Evolutionary conservation across 2,113 vertebrate species (phyloP).

Genomic region (Chauna torquata): DNA sequence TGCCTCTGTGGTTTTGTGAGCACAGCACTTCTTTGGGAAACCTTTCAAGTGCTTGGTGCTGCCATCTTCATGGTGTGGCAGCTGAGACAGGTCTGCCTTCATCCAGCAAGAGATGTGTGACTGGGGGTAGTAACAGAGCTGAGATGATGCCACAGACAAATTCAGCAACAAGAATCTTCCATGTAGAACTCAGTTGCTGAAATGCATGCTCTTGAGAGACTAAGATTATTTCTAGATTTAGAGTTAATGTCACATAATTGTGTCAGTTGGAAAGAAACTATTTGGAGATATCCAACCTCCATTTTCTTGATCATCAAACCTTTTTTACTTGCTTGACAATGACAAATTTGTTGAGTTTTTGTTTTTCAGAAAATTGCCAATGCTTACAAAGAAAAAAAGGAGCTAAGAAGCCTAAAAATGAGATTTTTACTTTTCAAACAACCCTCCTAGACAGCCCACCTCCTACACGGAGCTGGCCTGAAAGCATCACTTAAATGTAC

Average conservation of each 20-base stretch:
- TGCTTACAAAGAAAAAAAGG: background rate
- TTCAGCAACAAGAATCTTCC: background rate
- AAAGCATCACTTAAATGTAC: background rate
- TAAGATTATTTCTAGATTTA: background rate
- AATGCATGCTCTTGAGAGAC: background rate
- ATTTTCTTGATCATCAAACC: background rate
- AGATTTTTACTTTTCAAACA: background rate
- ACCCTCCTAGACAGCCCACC: background rate
- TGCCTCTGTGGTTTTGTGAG: background rate
- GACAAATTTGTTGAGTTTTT: background rate
- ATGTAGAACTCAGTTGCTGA: background rate
- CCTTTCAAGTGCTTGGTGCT: background rate
- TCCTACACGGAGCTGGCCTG: background rate
- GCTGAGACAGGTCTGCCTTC: background rate
- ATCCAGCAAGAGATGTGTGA: background rate
- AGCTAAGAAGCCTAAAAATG: background rate
- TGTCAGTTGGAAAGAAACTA: background rate
- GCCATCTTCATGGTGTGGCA: background rate
- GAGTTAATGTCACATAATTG: background rate
- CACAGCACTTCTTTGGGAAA: background rate
- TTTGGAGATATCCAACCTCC: background rate
- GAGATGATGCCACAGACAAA: background rate
- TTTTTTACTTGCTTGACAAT: background rate
- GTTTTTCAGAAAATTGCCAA: background rate
- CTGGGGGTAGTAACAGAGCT: rapidly evolving